These are phyloP conservation scores for Kryptolebias ocellatus DNA, from an alignment of 2,797 vertebrate species.

Conservation along the genomic window DNA sequence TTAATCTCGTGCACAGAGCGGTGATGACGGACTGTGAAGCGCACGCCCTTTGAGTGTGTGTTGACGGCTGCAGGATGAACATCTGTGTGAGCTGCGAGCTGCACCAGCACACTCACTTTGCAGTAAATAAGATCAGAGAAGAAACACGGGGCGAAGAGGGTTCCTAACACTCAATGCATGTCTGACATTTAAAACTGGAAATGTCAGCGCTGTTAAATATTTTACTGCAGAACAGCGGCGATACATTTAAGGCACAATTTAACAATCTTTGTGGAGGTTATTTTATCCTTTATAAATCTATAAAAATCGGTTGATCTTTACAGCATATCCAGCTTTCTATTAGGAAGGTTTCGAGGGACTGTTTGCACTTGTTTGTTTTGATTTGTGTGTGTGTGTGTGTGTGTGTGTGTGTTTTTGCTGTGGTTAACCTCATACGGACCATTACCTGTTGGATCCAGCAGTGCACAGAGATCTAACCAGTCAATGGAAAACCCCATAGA, in stretches of 20 bases:
- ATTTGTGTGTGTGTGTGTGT: neutral
- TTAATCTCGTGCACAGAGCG: slow-evolving; percentile 58
- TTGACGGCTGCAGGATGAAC: slow-evolving; percentile 68
- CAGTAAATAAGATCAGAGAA: slow-evolving; percentile 10
- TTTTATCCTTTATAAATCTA: too few relatives aligned
- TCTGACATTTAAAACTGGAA: neutral
- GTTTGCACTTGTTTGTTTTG: neutral
- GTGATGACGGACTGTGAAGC: slow-evolving; percentile 45
- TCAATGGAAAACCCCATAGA: slow-evolving; percentile 74
- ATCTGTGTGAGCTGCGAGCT: slow-evolving; percentile 70
- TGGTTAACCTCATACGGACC: slow-evolving; percentile 27
- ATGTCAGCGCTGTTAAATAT: too few relatives aligned
- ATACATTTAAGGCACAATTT: too few relatives aligned
- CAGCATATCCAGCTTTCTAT: too few relatives aligned
- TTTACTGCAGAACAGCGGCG: too few relatives aligned
- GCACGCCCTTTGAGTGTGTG: slow-evolving; percentile 27
- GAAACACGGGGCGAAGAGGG: neutral
- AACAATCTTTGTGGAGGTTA: too few relatives aligned
- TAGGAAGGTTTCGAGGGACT: neutral
- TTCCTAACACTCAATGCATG: neutral
- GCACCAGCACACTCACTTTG: slow-evolving; percentile 33
- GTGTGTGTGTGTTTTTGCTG: slow-evolving; percentile 2
- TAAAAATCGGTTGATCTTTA: too few relatives aligned
- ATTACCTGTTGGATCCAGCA: slow-evolving; percentile 42
- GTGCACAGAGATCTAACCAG: slow-evolving; percentile 49